Evolutionary conservation across 1,140 invertebrate species (phyloP), one percentile per base, ranked within the genome.

Genomic region (Liolophura sinensis): DNA sequence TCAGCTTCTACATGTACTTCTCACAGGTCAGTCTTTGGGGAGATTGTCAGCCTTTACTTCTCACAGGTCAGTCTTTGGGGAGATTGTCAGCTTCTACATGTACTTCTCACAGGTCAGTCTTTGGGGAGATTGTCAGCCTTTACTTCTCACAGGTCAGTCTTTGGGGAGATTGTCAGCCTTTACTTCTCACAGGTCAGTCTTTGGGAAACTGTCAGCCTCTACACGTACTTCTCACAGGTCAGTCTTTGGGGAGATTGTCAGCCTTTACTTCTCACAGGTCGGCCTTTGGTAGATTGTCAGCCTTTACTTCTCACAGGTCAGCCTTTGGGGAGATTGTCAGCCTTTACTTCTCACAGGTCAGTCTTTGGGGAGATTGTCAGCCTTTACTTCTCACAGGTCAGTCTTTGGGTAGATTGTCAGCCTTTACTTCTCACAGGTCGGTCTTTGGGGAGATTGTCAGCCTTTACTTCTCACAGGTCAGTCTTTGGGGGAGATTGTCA

Each of bases 101-200:
- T n/a, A n/a, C n/a, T 83, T 83, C 54, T 57, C 70, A 47, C 82
- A n/a, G n/a, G n/a, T n/a, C n/a, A n/a, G n/a, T n/a, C n/a, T n/a
- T n/a, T n/a, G 60, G 60, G 0, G 80, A 80, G 47, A 74, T 78
- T 56, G 78, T 82, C 25, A 66, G 72, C 25, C 70, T 82, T 62
- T 84, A 83, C 70, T 83, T 83, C 54, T 57, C 70, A 47, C 82
- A n/a, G n/a, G n/a, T n/a, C n/a, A n/a, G n/a, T n/a, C n/a, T n/a
- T n/a, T n/a, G 60, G 60, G 0, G 80, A 80, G 47, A 74, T 78
- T 56, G 78, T 82, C 25, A 66, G 72, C 25, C 70, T 82, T 62
- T 84, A 83, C 70, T 83, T 83, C 54, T 57, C 70, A 47, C 82
- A n/a, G n/a, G n/a, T n/a, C n/a, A n/a, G n/a, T n/a, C n/a, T n/a